Evolutionary conservation across 2,113 vertebrate genomes (phyloP).

Genomic region (Salvelinus namaycush): DNA sequence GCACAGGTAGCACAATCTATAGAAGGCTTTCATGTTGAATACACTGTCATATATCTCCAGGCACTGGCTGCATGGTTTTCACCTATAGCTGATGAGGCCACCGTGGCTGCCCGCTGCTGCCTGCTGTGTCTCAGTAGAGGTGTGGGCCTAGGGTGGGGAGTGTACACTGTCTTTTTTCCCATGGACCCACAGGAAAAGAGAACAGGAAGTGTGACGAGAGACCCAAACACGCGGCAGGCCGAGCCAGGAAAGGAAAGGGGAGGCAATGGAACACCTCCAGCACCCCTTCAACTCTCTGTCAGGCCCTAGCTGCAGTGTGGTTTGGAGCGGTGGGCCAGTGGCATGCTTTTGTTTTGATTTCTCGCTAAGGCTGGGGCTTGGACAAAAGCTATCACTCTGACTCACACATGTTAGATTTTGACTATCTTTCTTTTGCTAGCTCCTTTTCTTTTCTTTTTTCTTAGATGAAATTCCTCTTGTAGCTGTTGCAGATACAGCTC

Average conservation of each 20-base stretch:
- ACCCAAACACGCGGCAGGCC: conserved; percentile 9
- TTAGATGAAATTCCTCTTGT: conserved; percentile 62
- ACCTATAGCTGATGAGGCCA: not conserved
- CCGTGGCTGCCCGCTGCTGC: not conserved
- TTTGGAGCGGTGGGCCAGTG: conserved; percentile 1
- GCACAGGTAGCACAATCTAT: not conserved
- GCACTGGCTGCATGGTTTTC: not conserved
- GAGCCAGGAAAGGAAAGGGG: conserved; percentile 19
- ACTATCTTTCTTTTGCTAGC: conserved; percentile 37
- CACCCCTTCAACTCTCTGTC: conserved; percentile 25
- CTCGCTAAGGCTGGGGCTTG: conserved; percentile 50
- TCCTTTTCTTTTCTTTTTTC: conserved; percentile 20
- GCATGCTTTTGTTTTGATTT: conserved; percentile 54
- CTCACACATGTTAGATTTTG: conserved; percentile 56
- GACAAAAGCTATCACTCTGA: conserved; percentile 60
- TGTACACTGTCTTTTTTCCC: conserved; percentile 47
- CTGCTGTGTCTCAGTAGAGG: conserved; percentile 29
- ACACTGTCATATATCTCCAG: not conserved
- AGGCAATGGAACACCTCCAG: conserved; percentile 33
- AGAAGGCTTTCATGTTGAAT: too few relatives aligned
- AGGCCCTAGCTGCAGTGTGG: not conserved
- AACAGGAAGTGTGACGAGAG: conserved; percentile 52
- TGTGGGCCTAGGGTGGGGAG: conserved; percentile 41
- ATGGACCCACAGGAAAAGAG: conserved; percentile 55
- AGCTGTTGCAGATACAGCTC: conserved; percentile 57